A percentile compares a stretch with the other conserved stretches of the same genome.
Evolutionary conservation across 2,888 invertebrate genomes (phyloP).

Genomic region (Andrena dorsata): DNA sequence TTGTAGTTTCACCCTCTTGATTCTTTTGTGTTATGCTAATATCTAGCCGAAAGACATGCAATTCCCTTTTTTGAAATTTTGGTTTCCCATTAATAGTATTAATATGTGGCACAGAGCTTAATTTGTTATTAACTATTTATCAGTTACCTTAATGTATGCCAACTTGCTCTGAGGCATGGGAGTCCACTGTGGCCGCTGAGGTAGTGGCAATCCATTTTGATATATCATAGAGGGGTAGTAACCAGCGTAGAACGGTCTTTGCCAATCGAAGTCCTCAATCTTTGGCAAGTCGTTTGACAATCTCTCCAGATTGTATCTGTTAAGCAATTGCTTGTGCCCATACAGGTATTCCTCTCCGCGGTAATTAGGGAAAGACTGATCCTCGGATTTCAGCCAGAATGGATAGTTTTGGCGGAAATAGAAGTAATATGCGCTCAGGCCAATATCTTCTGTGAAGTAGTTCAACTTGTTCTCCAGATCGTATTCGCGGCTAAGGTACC

Average conservation of each 20-base stretch:
- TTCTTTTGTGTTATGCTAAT: no score
- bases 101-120: no score
- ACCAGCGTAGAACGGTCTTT: constrained; percentile 85
- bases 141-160: constrained; percentile 70
- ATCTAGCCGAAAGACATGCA: no score
- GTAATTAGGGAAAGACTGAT: constrained; percentile 83
- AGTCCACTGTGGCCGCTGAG: constrained; percentile 84
- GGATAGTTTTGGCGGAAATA: constrained; percentile 88
- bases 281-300: constrained; percentile 86
- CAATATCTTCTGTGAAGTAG: constrained; percentile 91
- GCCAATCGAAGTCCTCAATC: constrained; percentile 85
- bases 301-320: constrained; percentile 87
- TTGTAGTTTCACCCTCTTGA: no score
- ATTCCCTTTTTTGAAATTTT: no score
- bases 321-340: constrained; percentile 85
- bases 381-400: constrained; percentile 88
- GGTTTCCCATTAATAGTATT: no score
- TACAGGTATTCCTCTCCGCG: constrained; percentile 86
- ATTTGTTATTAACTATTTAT: background rate
- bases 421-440: constrained; percentile 89
- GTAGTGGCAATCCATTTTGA: constrained; percentile 87
- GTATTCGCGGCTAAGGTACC: constrained; percentile 86
- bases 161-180: constrained; percentile 75
- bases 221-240: constrained; percentile 87
- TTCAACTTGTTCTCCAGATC: constrained; percentile 87